phyloP scores from a whole-genome alignment of 1,140 invertebrate genomes.

The Procambarus virginalis region DNA sequence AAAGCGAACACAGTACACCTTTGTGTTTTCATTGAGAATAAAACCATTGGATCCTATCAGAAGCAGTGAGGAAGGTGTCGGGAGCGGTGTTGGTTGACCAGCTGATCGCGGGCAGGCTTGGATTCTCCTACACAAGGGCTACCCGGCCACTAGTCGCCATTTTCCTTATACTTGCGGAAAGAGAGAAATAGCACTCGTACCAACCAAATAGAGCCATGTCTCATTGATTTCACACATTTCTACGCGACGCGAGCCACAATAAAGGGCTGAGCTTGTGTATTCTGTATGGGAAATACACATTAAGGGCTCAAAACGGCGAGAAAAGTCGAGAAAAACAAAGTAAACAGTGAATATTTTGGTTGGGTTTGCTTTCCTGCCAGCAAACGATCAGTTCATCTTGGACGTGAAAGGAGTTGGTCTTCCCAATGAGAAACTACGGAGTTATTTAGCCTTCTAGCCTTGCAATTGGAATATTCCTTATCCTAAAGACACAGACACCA shows the following conservation, averaged over 20 bases:
- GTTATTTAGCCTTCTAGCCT: conserved; percentile 9
- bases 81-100: neutral
- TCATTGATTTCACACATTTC: conserved; percentile 1
- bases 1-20: conserved; percentile 2
- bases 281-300: neutral
- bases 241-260: neutral
- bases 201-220: conserved; percentile 6
- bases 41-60: neutral
- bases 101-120: conserved; percentile 1
- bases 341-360: conserved; percentile 1
- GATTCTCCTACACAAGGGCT: conserved; percentile 22
- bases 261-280: neutral
- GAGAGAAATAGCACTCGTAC: conserved; percentile 21
- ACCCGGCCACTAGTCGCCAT: neutral
- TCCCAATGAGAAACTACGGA: conserved; percentile 11
- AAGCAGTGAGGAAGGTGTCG: neutral
- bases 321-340: neutral
- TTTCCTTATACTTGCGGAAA: conserved; percentile 27
- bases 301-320: neutral
- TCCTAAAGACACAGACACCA: conserved; percentile 1
- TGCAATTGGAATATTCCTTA: neutral
- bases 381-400: conserved; percentile 12
- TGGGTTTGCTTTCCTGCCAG: conserved; percentile 6
- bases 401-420: conserved; percentile 4
- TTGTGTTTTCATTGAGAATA: conserved; percentile 1